These are phyloP conservation scores for Apocheima hispidaria DNA, from an alignment of 2,888 invertebrate genomes.

Conservation along the genomic window DNA sequence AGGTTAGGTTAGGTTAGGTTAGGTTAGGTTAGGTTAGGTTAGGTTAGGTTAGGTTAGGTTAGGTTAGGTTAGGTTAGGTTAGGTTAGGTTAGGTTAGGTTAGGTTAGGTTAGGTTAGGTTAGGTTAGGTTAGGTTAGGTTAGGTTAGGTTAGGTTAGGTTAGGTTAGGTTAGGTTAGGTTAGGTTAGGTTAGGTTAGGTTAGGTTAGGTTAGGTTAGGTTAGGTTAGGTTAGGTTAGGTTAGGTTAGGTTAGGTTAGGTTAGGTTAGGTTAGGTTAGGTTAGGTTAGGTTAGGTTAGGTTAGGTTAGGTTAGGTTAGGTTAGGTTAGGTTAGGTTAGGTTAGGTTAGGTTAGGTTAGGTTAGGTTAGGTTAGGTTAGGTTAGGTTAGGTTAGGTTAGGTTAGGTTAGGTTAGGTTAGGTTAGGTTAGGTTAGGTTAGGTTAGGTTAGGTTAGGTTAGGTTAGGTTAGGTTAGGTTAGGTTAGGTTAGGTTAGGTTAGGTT, in stretches of 20 bases:
- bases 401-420: constrained; percentile 6
- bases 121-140: constrained; percentile 8
- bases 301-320: constrained; percentile 11
- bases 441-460: constrained; percentile 6
- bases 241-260: constrained; percentile 42
- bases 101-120: constrained; percentile 7
- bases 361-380: constrained; percentile 30
- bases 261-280: constrained; percentile 13
- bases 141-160: constrained; percentile 8
- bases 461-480: not conserved
- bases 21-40: constrained; percentile 8
- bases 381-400: constrained; percentile 6
- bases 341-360: constrained; percentile 38
- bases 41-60: constrained; percentile 33
- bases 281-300: constrained; percentile 19
- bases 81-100: constrained; percentile 12
- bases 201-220: constrained; percentile 8
- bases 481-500: constrained; percentile 38
- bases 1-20: constrained; percentile 11
- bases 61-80: constrained; percentile 41
- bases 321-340: constrained; percentile 13
- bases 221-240: constrained; percentile 8
- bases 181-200: constrained; percentile 8
- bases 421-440: constrained; percentile 6
- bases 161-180: constrained; percentile 8